Evolutionary conservation across 2,888 invertebrate species (phyloP).

Genomic region (Lasioglossum oenotherae): DNA sequence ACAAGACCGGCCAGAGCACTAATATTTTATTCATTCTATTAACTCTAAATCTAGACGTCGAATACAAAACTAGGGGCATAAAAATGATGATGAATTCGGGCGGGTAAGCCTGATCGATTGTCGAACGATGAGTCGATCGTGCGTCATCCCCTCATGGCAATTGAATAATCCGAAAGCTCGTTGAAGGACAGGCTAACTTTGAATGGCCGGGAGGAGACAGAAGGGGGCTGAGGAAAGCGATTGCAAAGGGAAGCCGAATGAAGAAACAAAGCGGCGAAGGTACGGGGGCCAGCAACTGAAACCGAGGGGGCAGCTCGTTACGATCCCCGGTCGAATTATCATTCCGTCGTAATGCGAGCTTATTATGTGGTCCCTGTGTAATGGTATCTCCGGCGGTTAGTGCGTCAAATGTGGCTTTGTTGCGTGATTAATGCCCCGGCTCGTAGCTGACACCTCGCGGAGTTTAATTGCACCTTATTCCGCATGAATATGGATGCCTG

Average conservation of each 20-base stretch:
- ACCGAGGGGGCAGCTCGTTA: conserved; percentile 43
- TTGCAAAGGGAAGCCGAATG: background rate
- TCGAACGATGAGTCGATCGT: background rate
- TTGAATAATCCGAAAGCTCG: conserved; percentile 2
- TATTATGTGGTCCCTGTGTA: conserved; percentile 79
- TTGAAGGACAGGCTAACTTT: background rate
- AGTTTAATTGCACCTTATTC: conserved; percentile 84
- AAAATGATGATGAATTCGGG: background rate
- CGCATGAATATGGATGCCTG: conserved; percentile 84
- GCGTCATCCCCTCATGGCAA: background rate
- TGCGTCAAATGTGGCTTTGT: conserved; percentile 82
- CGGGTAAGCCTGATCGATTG: background rate
- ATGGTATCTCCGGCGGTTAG: conserved; percentile 81
- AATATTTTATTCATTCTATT: conserved; percentile 3
- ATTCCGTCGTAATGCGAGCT: conserved; percentile 77
- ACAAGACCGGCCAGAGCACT: background rate
- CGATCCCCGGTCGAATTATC: conserved; percentile 71
- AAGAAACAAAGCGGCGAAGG: conserved; percentile 17
- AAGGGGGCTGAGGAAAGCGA: background rate
- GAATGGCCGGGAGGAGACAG: background rate
- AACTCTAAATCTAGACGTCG: conserved; percentile 6
- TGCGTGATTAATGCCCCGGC: conserved; percentile 83
- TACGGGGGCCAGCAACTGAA: background rate
- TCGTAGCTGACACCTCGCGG: conserved; percentile 83
- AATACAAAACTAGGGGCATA: background rate